Evolutionary conservation across 1,140 invertebrate species (phyloP).

Genomic region (Drosophila auraria): DNA sequence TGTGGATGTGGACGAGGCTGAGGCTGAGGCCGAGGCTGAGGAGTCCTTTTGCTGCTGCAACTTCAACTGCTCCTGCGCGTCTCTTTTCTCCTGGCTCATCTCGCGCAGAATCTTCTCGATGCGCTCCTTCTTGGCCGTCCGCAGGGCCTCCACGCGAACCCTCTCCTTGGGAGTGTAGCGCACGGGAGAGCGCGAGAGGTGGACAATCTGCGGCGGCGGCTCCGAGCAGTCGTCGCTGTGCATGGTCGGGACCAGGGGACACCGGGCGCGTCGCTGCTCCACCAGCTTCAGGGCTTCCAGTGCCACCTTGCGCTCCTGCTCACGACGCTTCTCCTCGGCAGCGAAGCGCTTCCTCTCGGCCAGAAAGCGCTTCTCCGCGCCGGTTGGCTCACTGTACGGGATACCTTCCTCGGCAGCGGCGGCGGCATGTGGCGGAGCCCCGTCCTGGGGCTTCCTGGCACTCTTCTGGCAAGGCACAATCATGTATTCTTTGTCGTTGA

Average conservation of each 20-base stretch:
- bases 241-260: fast-evolving
- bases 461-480: conserved; percentile 8
- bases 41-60: neutral
- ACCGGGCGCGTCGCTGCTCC: conserved; percentile 57
- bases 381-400: neutral
- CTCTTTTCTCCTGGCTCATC: conserved; percentile 34
- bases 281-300: conserved; percentile 53
- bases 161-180: conserved; percentile 44
- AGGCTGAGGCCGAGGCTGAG: too few species aligned
- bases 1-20: too few species aligned
- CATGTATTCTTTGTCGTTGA: conserved; percentile 11
- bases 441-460: neutral
- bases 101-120: conserved; percentile 59
- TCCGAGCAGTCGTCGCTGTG: neutral
- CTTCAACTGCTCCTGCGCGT: neutral
- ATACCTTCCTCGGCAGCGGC: neutral
- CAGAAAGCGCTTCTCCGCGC: too few species aligned
- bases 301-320: conserved; percentile 57
- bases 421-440: neutral
- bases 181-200: conserved; percentile 46
- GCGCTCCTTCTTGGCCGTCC: conserved; percentile 36
- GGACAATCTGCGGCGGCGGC: conserved; percentile 1
- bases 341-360: neutral
- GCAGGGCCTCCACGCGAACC: conserved; percentile 28
- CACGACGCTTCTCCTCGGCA: conserved; percentile 30